Evolutionary conservation across 2,888 invertebrate genomes (phyloP).

Genomic region (Auanema sp.): DNA sequence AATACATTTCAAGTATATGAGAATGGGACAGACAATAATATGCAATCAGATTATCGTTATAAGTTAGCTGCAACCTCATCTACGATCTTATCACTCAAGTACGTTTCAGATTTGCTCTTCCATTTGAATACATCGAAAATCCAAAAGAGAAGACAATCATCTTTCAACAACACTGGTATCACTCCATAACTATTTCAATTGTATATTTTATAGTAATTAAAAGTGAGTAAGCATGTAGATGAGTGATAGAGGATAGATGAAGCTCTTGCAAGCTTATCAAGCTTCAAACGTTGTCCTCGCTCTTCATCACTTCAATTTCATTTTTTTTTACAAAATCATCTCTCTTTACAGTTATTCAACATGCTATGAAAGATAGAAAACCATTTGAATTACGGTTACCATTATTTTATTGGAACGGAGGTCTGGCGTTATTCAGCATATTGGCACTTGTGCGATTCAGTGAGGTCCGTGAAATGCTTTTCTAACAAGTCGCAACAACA

Average conservation of each 20-base stretch:
- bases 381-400: constrained; percentile 65
- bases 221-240: constrained; percentile 12
- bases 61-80: constrained; percentile 34
- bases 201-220: constrained; percentile 58
- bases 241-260: neutral
- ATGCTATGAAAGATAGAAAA: constrained; percentile 65
- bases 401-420: constrained; percentile 67
- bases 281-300: neutral
- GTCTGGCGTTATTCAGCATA: constrained; percentile 67
- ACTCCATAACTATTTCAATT: constrained; percentile 70
- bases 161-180: constrained; percentile 73
- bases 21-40: constrained; percentile 37
- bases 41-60: constrained; percentile 56
- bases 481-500: neutral
- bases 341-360: constrained; percentile 48
- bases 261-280: neutral
- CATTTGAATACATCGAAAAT: constrained; percentile 55
- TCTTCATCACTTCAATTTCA: neutral
- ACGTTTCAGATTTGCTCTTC: constrained; percentile 49
- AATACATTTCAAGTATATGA: constrained; percentile 58
- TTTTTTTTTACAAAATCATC: neutral
- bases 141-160: constrained; percentile 51
- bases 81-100: neutral
- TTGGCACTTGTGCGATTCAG: constrained; percentile 65
- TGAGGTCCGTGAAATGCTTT: constrained; percentile 31